A percentile compares a stretch with the other conserved stretches of the same genome.
Conservation (phyloP, 2,888 invertebrate species). For the Andrena praecox region DNA sequence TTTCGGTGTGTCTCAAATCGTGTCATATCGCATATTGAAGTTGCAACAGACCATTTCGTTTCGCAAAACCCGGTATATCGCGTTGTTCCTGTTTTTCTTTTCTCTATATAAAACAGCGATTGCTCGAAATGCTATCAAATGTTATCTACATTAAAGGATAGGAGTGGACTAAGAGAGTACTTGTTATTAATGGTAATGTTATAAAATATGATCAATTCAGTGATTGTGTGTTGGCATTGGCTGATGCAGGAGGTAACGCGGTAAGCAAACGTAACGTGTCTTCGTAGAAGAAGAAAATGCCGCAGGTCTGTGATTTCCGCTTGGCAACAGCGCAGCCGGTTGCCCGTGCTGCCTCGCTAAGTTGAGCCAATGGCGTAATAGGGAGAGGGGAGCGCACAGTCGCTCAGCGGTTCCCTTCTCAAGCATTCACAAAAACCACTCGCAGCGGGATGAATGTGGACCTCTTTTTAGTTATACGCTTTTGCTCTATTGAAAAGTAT, state of each 20-base stretch:
- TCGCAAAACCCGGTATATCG: background rate
- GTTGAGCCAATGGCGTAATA: conserved; percentile 70
- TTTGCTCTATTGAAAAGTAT: conserved; percentile 17
- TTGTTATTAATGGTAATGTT: background rate
- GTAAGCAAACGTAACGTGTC: conserved; percentile 48
- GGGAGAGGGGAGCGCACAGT: conserved; percentile 51
- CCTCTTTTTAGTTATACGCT: conserved; percentile 26
- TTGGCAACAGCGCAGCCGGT: conserved; percentile 81
- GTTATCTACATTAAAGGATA: background rate
- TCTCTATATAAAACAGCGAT: background rate
- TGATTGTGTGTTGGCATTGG: conserved; percentile 16
- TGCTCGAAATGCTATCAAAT: background rate
- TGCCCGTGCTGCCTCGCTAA: conserved; percentile 69
- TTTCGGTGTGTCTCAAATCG: background rate
- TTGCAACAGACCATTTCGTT: background rate
- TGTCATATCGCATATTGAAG: background rate
- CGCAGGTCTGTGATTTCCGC: conserved; percentile 79
- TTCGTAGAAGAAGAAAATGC: conserved; percentile 72
- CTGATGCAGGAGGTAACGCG: conserved; percentile 51
- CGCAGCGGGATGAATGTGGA: conserved; percentile 30
- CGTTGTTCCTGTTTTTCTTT: background rate
- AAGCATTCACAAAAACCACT: conserved; percentile 54
- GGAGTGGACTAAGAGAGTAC: background rate
- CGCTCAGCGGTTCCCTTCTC: conserved; percentile 52
- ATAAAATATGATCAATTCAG: conserved; percentile 24